A percentile compares a stretch with the other conserved stretches of the same genome.
These are phyloP conservation scores for Drosophila dunni DNA, from an alignment of 1,140 invertebrate genomes.

Conservation along the genomic window DNA sequence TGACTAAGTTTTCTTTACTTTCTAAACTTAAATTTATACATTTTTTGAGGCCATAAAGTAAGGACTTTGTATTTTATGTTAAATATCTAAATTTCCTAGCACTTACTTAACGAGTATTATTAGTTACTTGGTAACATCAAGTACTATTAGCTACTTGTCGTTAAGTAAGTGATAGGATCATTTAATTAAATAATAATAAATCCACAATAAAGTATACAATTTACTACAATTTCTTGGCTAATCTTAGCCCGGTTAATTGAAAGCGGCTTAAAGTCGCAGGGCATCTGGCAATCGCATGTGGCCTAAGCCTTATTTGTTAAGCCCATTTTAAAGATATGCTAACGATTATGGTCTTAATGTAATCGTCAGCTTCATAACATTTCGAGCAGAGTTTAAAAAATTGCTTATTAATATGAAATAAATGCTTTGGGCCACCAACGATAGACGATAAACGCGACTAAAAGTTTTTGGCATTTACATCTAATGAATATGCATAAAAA, in stretches of 20 bases:
- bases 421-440: constrained; percentile 77
- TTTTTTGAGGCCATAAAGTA: too few species aligned
- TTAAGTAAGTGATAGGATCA: too few species aligned
- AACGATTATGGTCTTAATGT: constrained; percentile 50
- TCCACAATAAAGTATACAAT: neutral
- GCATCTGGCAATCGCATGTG: constrained; percentile 31
- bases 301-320: constrained; percentile 29
- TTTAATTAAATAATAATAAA: neutral
- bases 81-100: too few species aligned
- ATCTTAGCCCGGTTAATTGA: constrained; percentile 1
- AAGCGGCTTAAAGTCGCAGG: constrained; percentile 18
- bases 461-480: constrained; percentile 74
- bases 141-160: too few species aligned
- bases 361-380: constrained; percentile 74
- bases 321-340: constrained; percentile 53
- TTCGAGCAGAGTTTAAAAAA: constrained; percentile 69
- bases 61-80: too few species aligned
- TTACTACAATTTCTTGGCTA: neutral
- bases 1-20: too few species aligned
- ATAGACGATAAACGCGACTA: constrained; percentile 75
- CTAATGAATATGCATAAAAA: constrained; percentile 73
- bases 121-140: too few species aligned
- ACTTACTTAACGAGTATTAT: too few species aligned
- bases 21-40: too few species aligned
- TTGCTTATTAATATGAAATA: constrained; percentile 80